Evolutionary conservation across 2,113 vertebrate species (phyloP).

Genomic region (Pangasianodon gigas): DNA sequence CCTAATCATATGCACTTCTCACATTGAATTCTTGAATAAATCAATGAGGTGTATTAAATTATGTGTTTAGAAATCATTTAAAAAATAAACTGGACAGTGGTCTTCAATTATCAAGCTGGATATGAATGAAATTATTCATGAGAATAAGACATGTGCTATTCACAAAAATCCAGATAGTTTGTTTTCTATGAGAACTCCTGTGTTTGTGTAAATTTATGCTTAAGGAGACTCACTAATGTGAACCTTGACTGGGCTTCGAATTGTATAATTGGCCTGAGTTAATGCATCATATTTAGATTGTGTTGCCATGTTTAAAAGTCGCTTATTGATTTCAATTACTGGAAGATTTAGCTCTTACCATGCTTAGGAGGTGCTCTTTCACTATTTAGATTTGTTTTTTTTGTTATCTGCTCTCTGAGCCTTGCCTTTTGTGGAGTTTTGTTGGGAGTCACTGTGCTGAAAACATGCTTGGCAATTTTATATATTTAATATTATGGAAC

Average conservation of each 20-base stretch:
- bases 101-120: background rate
- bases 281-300: background rate
- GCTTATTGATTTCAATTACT: no score
- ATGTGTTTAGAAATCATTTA: background rate
- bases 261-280: background rate
- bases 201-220: background rate
- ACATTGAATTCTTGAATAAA: background rate
- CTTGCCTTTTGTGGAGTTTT: no score
- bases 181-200: background rate
- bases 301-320: no score
- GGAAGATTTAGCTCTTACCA: no score
- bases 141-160: background rate
- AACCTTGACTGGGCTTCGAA: no score
- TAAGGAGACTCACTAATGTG: background rate
- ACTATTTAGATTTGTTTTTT: no score
- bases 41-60: background rate
- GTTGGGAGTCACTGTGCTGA: no score
- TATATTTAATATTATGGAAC: no score
- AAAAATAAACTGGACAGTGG: background rate
- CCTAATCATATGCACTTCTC: background rate
- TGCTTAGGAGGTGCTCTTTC: no score
- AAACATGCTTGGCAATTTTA: no score
- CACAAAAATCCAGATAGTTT: background rate
- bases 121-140: background rate
- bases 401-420: no score